Evolutionary conservation across 2,113 vertebrate genomes (phyloP).

Genomic region (Channa maculata): DNA sequence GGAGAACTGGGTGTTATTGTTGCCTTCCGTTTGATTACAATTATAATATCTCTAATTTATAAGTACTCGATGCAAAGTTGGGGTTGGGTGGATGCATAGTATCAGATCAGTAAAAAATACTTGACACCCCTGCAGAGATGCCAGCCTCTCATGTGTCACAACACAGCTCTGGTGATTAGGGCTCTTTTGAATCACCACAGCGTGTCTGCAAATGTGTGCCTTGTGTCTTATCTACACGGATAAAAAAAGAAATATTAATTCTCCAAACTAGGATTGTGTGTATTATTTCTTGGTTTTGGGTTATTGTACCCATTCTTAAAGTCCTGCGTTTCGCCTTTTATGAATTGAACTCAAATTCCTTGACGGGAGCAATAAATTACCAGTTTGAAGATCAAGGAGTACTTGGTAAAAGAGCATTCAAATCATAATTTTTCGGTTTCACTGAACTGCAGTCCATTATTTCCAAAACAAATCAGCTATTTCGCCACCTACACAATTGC

Average conservation of each 20-base stretch:
- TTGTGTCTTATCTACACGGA: conserved; percentile 16
- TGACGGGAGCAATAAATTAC: conserved; percentile 8
- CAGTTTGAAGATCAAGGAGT: conserved; percentile 33
- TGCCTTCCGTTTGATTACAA: conserved; percentile 1
- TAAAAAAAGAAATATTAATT: conserved; percentile 12
- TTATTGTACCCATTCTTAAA: neutral
- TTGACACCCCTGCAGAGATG: conserved; percentile 65
- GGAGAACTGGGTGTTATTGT: neutral
- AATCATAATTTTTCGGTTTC: conserved; percentile 24
- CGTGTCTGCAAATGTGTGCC: conserved; percentile 17
- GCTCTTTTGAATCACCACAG: conserved; percentile 43
- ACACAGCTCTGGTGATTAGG: conserved; percentile 44
- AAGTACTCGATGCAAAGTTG: conserved; percentile 6
- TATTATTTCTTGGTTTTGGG: no score
- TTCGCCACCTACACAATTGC: conserved; percentile 64
- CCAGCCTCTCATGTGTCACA: conserved; percentile 61
- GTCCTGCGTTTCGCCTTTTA: neutral
- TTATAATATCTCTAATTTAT: conserved; percentile 20
- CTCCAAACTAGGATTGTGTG: neutral
- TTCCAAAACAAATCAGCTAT: conserved; percentile 56
- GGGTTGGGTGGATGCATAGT: conserved; percentile 11
- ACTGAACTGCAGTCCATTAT: conserved; percentile 50
- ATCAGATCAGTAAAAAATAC: conserved; percentile 39
- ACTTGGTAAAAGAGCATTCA: conserved; percentile 24
- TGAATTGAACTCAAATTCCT: conserved; percentile 7